Conservation (phyloP, 2,888 invertebrate species). For the Sarcophaga carnaria region DNA sequence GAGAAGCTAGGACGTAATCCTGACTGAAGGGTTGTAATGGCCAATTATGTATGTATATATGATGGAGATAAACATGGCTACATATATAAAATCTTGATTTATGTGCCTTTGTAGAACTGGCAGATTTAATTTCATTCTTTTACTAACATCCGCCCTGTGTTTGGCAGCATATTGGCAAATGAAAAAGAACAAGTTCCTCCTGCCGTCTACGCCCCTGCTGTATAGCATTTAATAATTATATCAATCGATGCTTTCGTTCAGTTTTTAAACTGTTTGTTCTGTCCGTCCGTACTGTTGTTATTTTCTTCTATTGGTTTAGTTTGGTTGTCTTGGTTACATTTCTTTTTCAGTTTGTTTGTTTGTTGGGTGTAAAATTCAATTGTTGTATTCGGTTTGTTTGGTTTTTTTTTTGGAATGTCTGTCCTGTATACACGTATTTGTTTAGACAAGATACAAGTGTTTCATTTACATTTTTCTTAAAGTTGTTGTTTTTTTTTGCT, state of each 20-base stretch:
- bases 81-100: too few relatives aligned
- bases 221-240: background rate
- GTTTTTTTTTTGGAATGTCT: constrained; percentile 30
- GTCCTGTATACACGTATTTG: constrained; percentile 22
- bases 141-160: too few relatives aligned
- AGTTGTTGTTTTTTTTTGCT: background rate
- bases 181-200: background rate
- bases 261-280: background rate
- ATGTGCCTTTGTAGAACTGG: background rate
- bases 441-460: constrained; percentile 66
- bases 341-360: constrained; percentile 9
- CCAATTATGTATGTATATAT: too few relatives aligned
- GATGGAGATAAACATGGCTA: too few relatives aligned
- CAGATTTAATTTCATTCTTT: background rate
- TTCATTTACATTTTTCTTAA: constrained; percentile 24
- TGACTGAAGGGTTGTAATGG: too few relatives aligned
- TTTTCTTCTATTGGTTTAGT: background rate
- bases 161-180: too few relatives aligned
- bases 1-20: too few relatives aligned
- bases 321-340: constrained; percentile 18
- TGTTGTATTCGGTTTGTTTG: constrained; percentile 12
- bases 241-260: background rate
- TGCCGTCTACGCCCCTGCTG: background rate
- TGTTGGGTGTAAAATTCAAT: constrained; percentile 32
- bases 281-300: background rate